Conservation (phyloP, 2,888 invertebrate species). For the Stenurella melanura region DNA sequence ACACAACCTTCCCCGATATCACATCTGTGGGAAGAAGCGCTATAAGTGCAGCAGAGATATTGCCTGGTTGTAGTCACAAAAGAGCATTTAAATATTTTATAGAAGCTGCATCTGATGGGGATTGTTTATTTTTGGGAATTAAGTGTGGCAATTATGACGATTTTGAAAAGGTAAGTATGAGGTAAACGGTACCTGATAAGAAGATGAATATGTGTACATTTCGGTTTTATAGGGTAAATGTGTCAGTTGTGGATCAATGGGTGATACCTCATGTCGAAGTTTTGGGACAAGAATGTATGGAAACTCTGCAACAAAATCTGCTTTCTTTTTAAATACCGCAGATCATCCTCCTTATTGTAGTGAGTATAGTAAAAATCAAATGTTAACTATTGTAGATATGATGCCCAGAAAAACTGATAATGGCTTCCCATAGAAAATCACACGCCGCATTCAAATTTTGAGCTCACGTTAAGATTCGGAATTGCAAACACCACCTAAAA, state of each 20-base stretch:
- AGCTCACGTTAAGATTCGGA: no score
- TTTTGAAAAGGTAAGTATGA: conserved; percentile 64
- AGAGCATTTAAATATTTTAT: conserved; percentile 72
- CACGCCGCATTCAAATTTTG: no score
- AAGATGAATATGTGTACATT: background rate
- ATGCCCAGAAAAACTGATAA: no score
- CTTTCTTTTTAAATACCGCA: conserved; percentile 68
- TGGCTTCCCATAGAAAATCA: no score
- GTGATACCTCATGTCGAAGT: conserved; percentile 64
- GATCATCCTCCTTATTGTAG: conserved; percentile 67
- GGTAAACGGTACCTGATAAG: conserved; percentile 48
- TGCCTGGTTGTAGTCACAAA: conserved; percentile 73
- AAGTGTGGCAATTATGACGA: conserved; percentile 65
- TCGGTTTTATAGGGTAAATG: conserved; percentile 65
- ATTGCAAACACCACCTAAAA: no score
- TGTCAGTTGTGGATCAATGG: conserved; percentile 61
- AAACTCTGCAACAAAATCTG: conserved; percentile 56
- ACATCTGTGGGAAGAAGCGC: conserved; percentile 62
- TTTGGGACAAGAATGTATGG: conserved; percentile 66
- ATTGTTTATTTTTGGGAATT: conserved; percentile 70
- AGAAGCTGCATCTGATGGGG: conserved; percentile 66
- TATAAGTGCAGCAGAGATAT: conserved; percentile 67
- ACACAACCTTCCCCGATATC: conserved; percentile 61
- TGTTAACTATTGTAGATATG: no score
- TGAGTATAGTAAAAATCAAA: conserved; percentile 56